Percentiles rank a stretch among this genome's conserved stretches.
Conservation (phyloP, 2,888 invertebrate species). For the Autographa gamma region DNA sequence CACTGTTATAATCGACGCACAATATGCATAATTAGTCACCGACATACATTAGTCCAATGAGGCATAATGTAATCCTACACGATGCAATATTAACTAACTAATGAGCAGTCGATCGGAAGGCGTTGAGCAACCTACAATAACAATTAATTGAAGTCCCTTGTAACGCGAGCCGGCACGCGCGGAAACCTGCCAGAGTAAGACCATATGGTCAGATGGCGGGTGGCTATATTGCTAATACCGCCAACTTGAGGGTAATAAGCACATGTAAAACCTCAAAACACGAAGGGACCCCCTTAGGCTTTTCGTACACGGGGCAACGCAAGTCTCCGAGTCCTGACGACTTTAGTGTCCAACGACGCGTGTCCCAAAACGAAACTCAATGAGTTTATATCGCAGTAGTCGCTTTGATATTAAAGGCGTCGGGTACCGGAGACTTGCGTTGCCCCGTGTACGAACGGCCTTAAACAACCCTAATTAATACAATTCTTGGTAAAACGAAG, state of each 20-base stretch:
- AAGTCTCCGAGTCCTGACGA: too few species aligned
- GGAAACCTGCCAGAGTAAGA: conserved; percentile 69
- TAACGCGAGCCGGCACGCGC: conserved; percentile 77
- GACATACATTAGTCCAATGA: not conserved
- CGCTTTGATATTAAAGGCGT: too few species aligned
- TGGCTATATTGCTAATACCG: conserved; percentile 20
- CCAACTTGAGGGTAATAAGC: conserved; percentile 59
- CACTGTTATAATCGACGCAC: not conserved
- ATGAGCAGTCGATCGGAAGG: conserved; percentile 63
- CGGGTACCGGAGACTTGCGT: too few species aligned
- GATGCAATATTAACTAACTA: conserved; percentile 61
- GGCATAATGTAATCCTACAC: conserved; percentile 67
- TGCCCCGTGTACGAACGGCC: too few species aligned
- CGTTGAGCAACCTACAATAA: conserved; percentile 75
- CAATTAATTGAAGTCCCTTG: conserved; percentile 84
- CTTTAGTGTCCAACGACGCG: too few species aligned
- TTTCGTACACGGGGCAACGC: conserved; percentile 10
- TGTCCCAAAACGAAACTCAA: too few species aligned
- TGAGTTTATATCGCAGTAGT: too few species aligned
- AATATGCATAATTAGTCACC: not conserved
- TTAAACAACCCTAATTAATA: conserved; percentile 3
- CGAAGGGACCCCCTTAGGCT: conserved; percentile 15
- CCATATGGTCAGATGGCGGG: conserved; percentile 77
- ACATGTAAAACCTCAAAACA: conserved; percentile 59
- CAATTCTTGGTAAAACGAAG: not conserved